Conservation (phyloP, 2,888 invertebrate genomes). For the Heliothis peltigera region DNA sequence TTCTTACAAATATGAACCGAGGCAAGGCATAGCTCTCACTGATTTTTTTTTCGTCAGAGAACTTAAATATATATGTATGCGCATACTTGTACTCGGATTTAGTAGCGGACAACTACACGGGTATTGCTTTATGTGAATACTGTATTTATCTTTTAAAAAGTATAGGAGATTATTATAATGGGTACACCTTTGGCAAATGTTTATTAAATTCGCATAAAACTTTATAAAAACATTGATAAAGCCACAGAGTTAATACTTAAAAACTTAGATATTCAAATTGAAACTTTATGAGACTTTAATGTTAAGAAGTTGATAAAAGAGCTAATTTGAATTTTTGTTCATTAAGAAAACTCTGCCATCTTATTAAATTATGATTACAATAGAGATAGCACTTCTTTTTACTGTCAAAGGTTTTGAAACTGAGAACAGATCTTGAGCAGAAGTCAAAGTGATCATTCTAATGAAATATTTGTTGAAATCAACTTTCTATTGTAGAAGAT, state of each 20-base stretch:
- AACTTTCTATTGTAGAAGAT: background rate
- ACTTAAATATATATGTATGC: no score
- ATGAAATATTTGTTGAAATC: background rate
- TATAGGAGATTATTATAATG: no score
- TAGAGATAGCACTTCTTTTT: slow-evolving; percentile 22
- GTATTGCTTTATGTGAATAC: no score
- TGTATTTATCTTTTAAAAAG: no score
- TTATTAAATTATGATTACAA: slow-evolving; percentile 40
- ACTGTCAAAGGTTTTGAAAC: slow-evolving; percentile 14
- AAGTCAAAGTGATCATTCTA: background rate
- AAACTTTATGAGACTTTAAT: slow-evolving; percentile 30
- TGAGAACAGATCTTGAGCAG: slow-evolving; percentile 1
- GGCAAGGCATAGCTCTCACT: no score
- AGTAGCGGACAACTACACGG: no score
- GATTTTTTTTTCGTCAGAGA: no score
- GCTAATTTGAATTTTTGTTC: slow-evolving; percentile 22
- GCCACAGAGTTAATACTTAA: slow-evolving; percentile 10
- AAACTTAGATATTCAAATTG: slow-evolving; percentile 32
- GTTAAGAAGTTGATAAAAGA: slow-evolving; percentile 25
- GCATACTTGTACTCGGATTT: no score
- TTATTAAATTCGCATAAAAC: background rate
- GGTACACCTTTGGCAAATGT: background rate
- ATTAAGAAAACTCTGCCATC: slow-evolving; percentile 13
- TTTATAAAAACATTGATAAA: slow-evolving; percentile 14
- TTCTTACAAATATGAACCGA: no score